Evolutionary conservation across 2,113 vertebrate species (phyloP), one percentile per base, ranked within the genome.

Genomic region (Myotis lucifugus): DNA sequence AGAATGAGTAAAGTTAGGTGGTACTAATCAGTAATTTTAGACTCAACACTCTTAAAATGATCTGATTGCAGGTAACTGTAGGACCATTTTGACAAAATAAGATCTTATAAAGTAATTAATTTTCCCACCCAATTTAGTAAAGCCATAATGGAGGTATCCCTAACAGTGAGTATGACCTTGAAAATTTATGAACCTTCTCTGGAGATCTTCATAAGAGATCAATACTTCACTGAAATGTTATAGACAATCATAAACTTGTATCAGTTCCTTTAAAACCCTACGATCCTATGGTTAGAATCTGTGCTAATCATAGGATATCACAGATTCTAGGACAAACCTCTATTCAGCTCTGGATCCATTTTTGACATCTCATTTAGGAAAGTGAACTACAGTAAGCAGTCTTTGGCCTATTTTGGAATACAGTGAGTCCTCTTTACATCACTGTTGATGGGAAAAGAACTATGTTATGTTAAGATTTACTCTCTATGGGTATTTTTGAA

Each of bases 21-120:
- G 54, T 93, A 34, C n/a, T 88, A 79, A 82, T 82, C 32, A 72
- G 70, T 93, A 70, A 69, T 64, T 37, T 88, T 86, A 96, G 56
- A 74, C 3, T n/a, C 13, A 95, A 37, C 52, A 84, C 34, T 74
- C 42, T 86, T 90, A 87, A 90, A 92, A 69, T 19, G 21, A 54
- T 77, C 40, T 95, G 12, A 84, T 29, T 90, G 29, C 48, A 70
- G 9, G 5, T 79, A 83, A 29, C 13, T 40, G 4, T 40, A 92
- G 73, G 54, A 81, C 67, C 37, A 81, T 69, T 84, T 88, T 90
- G 50, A 64, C 50, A 81, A 87, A 92, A 67, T 52, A 18, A 0
- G 8, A 10, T 92, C 73, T 94, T 74, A 69, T 4, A 61, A 81
- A 84, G 67, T 95, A 94, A 92, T 83, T 85, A 6, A 40, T 40